Evolutionary conservation across 2,113 vertebrate species (phyloP).

Genomic region (Scomber scombrus): DNA sequence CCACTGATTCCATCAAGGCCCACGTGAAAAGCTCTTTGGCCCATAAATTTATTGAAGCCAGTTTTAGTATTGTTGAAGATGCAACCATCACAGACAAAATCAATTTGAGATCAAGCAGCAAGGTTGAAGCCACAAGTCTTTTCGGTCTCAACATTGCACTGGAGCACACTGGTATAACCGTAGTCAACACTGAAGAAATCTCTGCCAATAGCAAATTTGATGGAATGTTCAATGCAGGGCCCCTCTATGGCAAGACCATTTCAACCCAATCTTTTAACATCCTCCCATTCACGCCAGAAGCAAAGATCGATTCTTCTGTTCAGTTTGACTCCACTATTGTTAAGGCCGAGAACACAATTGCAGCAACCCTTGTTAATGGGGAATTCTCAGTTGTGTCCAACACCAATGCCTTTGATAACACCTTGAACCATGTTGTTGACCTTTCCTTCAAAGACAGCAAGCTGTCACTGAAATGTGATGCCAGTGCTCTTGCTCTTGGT

Average conservation of each 20-base stretch:
- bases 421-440: conserved; percentile 86
- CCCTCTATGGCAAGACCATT: conserved; percentile 79
- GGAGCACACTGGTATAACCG: conserved; percentile 76
- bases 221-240: conserved; percentile 83
- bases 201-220: conserved; percentile 80
- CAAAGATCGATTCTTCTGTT: conserved; percentile 85
- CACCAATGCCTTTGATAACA: conserved; percentile 86
- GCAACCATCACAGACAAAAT: conserved; percentile 74
- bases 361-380: conserved; percentile 79
- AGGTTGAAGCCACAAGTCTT: conserved; percentile 84
- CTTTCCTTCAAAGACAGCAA: conserved; percentile 84
- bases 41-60: conserved; percentile 89
- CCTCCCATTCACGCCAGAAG: conserved; percentile 76
- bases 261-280: conserved; percentile 79
- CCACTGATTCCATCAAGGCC: conserved; percentile 78
- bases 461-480: conserved; percentile 87
- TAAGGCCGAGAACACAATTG: conserved; percentile 86
- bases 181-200: conserved; percentile 77
- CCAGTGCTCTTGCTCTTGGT: conserved; percentile 81
- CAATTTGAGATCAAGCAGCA: conserved; percentile 80
- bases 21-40: conserved; percentile 83
- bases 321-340: conserved; percentile 87
- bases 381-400: conserved; percentile 84
- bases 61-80: conserved; percentile 80
- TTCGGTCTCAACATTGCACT: conserved; percentile 85